Conservation (phyloP, 2,797 vertebrate genomes). For the Enteromius mattozi region DNA sequence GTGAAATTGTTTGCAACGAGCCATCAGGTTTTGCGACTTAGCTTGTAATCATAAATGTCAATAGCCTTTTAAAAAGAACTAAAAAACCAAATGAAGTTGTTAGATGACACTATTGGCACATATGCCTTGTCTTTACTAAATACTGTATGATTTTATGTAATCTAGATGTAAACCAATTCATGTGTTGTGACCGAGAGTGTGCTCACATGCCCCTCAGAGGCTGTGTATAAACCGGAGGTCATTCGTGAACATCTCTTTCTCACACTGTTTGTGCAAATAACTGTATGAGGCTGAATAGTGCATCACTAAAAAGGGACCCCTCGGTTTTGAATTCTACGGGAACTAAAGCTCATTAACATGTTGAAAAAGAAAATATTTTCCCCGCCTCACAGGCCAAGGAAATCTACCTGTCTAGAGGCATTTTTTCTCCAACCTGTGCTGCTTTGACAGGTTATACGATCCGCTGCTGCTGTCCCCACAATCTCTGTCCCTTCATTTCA, state of each 20-base stretch:
- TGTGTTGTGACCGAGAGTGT: slow-evolving; percentile 28
- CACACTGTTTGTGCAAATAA: not conserved
- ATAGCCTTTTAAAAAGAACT: slow-evolving; percentile 42
- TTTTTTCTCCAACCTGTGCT: slow-evolving; percentile 14
- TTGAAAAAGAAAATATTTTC: not conserved
- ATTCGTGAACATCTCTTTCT: not conserved
- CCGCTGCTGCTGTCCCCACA: not conserved
- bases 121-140: slow-evolving; percentile 38
- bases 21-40: slow-evolving; percentile 34
- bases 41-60: slow-evolving; percentile 40
- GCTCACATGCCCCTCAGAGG: not conserved
- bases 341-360: not conserved
- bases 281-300: not conserved
- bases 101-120: slow-evolving; percentile 13
- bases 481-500: slow-evolving; percentile 5
- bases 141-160: slow-evolving; percentile 43
- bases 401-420: not conserved
- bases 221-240: not conserved
- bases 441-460: slow-evolving; percentile 3
- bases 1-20: slow-evolving; percentile 23
- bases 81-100: slow-evolving; percentile 38
- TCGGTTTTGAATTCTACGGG: not conserved
- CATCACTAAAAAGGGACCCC: not conserved
- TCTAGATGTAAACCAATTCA: slow-evolving; percentile 25
- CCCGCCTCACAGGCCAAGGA: not conserved